Evolutionary conservation across 2,113 vertebrate species (phyloP), one percentile per base, ranked within the genome.

Genomic region (Pomatostomus ruficeps): DNA sequence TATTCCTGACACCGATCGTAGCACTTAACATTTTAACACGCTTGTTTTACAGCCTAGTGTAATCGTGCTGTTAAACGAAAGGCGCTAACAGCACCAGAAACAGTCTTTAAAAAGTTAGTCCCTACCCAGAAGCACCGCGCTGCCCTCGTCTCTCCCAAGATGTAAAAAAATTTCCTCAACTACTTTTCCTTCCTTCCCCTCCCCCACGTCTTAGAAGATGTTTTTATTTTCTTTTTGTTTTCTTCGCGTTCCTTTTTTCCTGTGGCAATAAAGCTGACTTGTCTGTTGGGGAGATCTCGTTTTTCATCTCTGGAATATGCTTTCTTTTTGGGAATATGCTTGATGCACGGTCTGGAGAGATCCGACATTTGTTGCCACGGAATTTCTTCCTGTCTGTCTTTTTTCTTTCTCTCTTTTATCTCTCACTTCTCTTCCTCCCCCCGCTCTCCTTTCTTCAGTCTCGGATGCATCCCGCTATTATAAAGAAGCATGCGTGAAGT

Each of bases 91-190:
- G 85, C 89, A 35, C 65, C 84, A 61, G 85, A 31, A 92, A 80
- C 17, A 29, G 42, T 90, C 78, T 91, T 88, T 54, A 90, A 89
- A 96, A 90, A 76, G 67, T 82, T 88, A 59, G 71, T 73, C 67
- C 29, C 62, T 33, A 73, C 67, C 75, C 77, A 77, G 92, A 90
- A 95, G 79, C 85, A 67, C 85, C 15, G 72, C 77, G n/a, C 57
- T 94, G 84, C 89, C 84, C 78, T 62, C 9, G 38, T 70, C 45
- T 95, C 84, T 94, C 91, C 65, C 68, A 88, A 90, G 61, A 95
- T 73, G 54, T 83, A 40, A 61, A 93, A 95, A 74, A 91, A 88
- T 95, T 91, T 96, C 94, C 94, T 95, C 85, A 80, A 86, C 85
- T 62, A 58, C 75, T 97, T 94, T 94, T 93, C 75, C 90, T 95